Evolutionary conservation across 2,113 vertebrate species (phyloP), one percentile per base, ranked within the genome.

Genomic region (Pimephales promelas): DNA sequence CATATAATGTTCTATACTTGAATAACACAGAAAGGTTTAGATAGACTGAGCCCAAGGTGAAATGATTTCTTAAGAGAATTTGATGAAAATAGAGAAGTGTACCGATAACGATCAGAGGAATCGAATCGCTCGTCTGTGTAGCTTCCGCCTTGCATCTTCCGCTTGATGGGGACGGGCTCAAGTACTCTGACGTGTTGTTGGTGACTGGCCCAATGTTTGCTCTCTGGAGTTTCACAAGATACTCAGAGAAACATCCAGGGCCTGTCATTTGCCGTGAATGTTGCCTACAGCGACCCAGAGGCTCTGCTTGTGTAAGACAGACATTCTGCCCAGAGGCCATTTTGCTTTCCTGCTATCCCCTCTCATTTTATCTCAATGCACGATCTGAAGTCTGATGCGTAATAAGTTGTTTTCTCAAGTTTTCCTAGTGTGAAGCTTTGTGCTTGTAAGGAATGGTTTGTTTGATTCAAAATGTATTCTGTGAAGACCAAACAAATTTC

Each of bases 241-340:
- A 77, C 84, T 84, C 80, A 80, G 40, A 81, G 81, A 90, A 92
- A 91, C 89, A 91, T 90, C 89, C 89, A 88, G 90, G 89, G 86
- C 84, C 89, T 93, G 92, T 93, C 93, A 93, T 94, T 94, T 93
- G 91, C 92, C 85, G 73, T 91, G 87, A 89, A 92, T 91, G 91
- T 94, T 93, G 93, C 93, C 92, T 91, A 90, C 91, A 94, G 94
- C 92, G 81, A 90, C 93, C 93, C 86, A 92, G 89, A 92, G 93
- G 94, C 93, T 92, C 89, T 91, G 90, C 86, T 89, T 93, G 90
- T 94, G 92, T 94, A 92, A 94, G 92, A 94, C 91, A 94, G 90
- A 94, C 89, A 92, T 92, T 92, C 43, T 94, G 92, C 93, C 94
- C 88, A 89, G 84, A 91, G 93, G 93, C 90, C 86, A 83, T 90